phyloP scores from a whole-genome alignment of 2,888 invertebrate genomes.

The Therioaphis trifolii region DNA sequence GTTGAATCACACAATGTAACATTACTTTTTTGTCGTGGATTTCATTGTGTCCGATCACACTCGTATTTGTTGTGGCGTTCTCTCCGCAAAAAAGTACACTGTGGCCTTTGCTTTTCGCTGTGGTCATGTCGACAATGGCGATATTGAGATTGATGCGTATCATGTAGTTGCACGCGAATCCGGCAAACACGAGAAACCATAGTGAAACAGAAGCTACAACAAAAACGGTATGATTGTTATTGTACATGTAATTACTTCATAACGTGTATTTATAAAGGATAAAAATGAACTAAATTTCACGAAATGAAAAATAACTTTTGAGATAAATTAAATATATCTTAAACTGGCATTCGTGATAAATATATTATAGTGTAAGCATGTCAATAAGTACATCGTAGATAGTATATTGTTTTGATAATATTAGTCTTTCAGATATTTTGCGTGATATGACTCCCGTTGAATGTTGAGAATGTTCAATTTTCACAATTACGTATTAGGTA shows the following conservation, averaged over 20 bases:
- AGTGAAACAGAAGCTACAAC: conserved; percentile 70
- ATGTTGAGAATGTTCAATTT: too few species aligned
- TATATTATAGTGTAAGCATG: too few species aligned
- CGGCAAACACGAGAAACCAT: conserved; percentile 76
- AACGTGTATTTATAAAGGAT: too few species aligned
- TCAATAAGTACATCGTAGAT: too few species aligned
- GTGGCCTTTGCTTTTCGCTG: conserved; percentile 31
- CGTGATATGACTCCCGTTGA: too few species aligned
- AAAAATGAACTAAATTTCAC: too few species aligned
- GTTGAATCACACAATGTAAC: not conserved
- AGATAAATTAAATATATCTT: too few species aligned
- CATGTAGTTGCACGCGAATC: conserved; percentile 79
- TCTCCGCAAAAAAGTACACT: conserved; percentile 19
- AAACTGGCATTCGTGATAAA: too few species aligned
- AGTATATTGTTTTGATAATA: too few species aligned
- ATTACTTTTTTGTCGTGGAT: conserved; percentile 33
- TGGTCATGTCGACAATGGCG: conserved; percentile 77
- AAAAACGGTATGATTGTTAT: not conserved
- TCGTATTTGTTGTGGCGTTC: not conserved
- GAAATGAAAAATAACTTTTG: too few species aligned
- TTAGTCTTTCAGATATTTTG: too few species aligned
- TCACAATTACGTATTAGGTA: too few species aligned
- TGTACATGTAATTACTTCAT: not conserved
- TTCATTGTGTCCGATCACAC: not conserved
- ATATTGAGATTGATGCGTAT: conserved; percentile 76